These are phyloP conservation scores for Siniperca scherzeri DNA, from an alignment of 2,797 vertebrate genomes.

Conservation along the genomic window DNA sequence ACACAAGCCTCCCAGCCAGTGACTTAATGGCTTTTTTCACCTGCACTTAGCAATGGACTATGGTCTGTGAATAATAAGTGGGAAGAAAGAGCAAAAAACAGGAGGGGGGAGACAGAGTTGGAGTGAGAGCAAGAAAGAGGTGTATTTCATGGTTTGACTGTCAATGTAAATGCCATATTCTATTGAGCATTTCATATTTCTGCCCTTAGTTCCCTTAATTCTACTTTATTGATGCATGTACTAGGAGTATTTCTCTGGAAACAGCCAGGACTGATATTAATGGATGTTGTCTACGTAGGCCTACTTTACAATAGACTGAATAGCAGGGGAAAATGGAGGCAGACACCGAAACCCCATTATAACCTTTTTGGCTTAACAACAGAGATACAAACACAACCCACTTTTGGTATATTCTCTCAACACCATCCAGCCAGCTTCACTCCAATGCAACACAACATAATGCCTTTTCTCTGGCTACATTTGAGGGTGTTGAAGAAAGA, in stretches of 20 bases:
- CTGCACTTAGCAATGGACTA: conserved; percentile 79
- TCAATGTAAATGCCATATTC: conserved; percentile 71
- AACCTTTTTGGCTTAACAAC: conserved; percentile 44
- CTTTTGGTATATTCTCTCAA: conserved; percentile 31
- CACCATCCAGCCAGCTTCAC: conserved; percentile 14
- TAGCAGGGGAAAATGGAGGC: conserved; percentile 24
- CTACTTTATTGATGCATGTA: conserved; percentile 57
- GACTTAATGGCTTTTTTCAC: conserved; percentile 81
- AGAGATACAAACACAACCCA: conserved; percentile 28
- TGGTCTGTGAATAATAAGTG: conserved; percentile 79
- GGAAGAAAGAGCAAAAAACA: conserved; percentile 65
- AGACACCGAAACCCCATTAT: conserved; percentile 40
- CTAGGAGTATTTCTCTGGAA: conserved; percentile 47
- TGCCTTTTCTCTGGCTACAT: conserved; percentile 29
- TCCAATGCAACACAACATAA: conserved; percentile 27
- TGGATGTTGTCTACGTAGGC: conserved; percentile 23
- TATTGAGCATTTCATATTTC: conserved; percentile 61
- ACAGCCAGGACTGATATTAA: conserved; percentile 47
- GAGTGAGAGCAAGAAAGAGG: conserved; percentile 52
- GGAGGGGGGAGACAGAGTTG: conserved; percentile 25
- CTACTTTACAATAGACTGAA: conserved; percentile 46
- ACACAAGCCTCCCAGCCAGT: conserved; percentile 51
- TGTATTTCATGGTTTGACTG: conserved; percentile 69
- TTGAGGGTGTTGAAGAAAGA: conserved; percentile 24
- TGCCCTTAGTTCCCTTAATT: conserved; percentile 45